phyloP scores from a whole-genome alignment of 2,113 vertebrate species.

The Oryzias melastigma region DNA sequence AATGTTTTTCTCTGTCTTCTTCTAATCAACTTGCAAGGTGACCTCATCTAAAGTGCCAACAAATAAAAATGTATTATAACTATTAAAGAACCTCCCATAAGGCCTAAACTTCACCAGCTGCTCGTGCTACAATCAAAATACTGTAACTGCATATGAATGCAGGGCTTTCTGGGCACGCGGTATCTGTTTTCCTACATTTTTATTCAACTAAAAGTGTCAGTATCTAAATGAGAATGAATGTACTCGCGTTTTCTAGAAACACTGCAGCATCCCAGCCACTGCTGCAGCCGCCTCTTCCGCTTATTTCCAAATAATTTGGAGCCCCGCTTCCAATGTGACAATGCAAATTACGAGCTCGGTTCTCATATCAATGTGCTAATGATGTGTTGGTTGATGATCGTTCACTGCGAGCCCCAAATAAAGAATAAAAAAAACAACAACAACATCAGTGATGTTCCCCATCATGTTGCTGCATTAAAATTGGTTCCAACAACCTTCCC shows the following conservation, averaged over 20 bases:
- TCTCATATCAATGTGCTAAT: conserved; percentile 35
- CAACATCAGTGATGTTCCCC: conserved; percentile 21
- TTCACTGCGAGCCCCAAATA: conserved; percentile 24
- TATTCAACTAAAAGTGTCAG: conserved; percentile 30
- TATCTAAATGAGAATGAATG: conserved; percentile 42
- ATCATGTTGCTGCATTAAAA: conserved; percentile 16
- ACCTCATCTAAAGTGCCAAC: too few relatives aligned
- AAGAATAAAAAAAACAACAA: conserved; percentile 3
- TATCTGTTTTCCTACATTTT: conserved; percentile 33
- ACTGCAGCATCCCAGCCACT: too few relatives aligned
- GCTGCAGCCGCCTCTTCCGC: conserved; percentile 12
- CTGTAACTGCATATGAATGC: conserved; percentile 23
- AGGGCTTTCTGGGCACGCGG: conserved; percentile 15
- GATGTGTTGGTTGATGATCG: conserved; percentile 32
- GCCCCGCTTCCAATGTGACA: conserved; percentile 23
- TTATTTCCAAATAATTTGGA: conserved; percentile 36
- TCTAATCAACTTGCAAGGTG: too few relatives aligned
- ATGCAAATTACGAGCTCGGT: conserved; percentile 41
- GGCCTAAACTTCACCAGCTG: not conserved
- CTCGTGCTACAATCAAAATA: conserved; percentile 16
- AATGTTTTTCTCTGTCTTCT: too few relatives aligned
- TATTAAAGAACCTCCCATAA: not conserved
- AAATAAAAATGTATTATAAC: too few relatives aligned
- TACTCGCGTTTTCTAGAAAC: conserved; percentile 14
- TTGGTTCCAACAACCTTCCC: conserved; percentile 16